Base-by-base conservation (phyloP, 2,888 invertebrate genomes). In the Agelastica alni region DNA sequence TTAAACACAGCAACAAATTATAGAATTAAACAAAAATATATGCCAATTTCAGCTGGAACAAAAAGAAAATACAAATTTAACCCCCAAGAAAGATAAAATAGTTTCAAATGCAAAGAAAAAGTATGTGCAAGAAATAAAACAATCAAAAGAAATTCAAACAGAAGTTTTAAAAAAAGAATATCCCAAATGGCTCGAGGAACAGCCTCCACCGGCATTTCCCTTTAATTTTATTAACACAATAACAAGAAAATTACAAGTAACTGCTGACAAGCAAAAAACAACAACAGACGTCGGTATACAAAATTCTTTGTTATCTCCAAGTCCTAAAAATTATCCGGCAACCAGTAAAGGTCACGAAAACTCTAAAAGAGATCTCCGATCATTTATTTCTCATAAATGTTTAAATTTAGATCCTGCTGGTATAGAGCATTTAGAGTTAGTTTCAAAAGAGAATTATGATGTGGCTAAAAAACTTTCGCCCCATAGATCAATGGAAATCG, bases 221-320 rank as follows among this genome's bases (percentile, higher is more conserved):
- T 83, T 83, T 61, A 84, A 83, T 64, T 83, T 85, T 64, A 81
- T 84, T 34, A 81, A 78, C 66, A 84, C 81, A 37, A 81, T 83
- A 5, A 81, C 82, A 61, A 76, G 79, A 56, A 86, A 87, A 64
- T 69, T 84, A 5, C 71, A 75, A 49, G 59, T 67, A 34, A 70
- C 67, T 4, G 53, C 69, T 16, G 69, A 64, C 54, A 60, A 64
- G 4, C 67, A 67, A 30, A 60, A 64, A 48, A 51, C 42, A 48
- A 53, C 22, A 17, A 61, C 56, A 1, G 71, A 74, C 60, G 54
- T 69, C 28, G 70, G 66, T 20, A 57, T 70, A 13, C 70, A 71
- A 55, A 68, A 59, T 54, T 65, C 67, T 1, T 20, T 66, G 28
- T 30, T 53, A 6, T 13, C 18, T 16, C 42, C 20, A 26, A 18